Conservation (phyloP, 2,797 vertebrate genomes). For the Monodelphis domestica region DNA sequence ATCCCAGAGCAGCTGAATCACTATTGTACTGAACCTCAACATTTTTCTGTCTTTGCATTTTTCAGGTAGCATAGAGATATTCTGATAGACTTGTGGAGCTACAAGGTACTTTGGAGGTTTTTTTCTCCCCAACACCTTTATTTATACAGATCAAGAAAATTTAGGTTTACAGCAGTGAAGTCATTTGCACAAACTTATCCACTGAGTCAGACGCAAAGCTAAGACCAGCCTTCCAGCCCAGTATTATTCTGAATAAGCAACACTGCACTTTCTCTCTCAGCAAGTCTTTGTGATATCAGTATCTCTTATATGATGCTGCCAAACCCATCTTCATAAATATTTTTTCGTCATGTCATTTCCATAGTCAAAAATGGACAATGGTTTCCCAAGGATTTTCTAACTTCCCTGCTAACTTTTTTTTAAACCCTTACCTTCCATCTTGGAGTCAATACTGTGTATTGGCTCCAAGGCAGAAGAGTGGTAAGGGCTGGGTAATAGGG, state of each 20-base stretch:
- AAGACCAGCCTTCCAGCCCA: background rate
- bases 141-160: background rate
- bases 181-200: background rate
- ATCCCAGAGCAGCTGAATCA: background rate
- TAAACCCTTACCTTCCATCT: no score
- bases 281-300: background rate
- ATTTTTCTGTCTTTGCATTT: conserved; percentile 10
- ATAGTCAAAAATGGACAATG: background rate
- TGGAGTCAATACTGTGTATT: no score
- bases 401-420: background rate
- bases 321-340: background rate
- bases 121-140: background rate
- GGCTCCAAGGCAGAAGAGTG: no score
- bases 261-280: background rate
- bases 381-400: background rate
- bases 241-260: background rate
- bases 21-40: background rate
- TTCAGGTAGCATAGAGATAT: conserved; percentile 20
- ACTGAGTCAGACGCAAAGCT: background rate
- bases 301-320: background rate
- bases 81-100: conserved; percentile 21
- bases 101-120: background rate
- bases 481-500: no score
- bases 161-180: background rate
- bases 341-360: background rate